Base-by-base conservation (phyloP, 2,888 invertebrate species). In the Neoitamus cyanurus region DNA sequence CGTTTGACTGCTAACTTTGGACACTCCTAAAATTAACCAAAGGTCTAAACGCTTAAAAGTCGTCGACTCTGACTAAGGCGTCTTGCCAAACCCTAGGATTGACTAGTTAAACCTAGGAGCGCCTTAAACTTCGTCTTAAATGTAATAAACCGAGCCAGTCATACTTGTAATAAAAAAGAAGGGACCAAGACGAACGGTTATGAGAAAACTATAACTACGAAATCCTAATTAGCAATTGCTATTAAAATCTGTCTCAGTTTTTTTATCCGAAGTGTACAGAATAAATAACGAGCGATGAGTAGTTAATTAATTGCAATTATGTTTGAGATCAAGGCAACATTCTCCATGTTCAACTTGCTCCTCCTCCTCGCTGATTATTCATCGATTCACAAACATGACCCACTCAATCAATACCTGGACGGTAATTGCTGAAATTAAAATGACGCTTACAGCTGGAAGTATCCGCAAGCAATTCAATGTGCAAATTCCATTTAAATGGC, bases 401-500 rank as follows among this genome's bases (percentile, higher is more conserved):
- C 58, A 58, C 58, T 58, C 58, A 58, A 58, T 58, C 58, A 58
- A 58, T 58, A 58, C 58, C 5, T 25, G 58, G 58, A 15, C 9
- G 15, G 15, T 58, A 58, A 58, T 20, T 58, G 15, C 58, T 58
- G 25, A 58, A 58, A 58, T 58, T 58, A 58, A 58, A 58, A 58
- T 58, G 20, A 58, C 58, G 58, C 58, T 58, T 58, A 58, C 58
- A 58, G 58, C 58, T 25, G 9, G 9, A 9, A 58, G 58, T 58
- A 58, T 58, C 58, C 20, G 25, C n/a, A 72, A 73, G 36, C 34
- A 73, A 73, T 73, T 73, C 73, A 20, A 20, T 34, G 73, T 73
- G 4, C 31, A 34, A 31, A 73, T 73, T 73, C 73, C 73, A 73
- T 73, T 36, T 77, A 77, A 77, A 77, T 77, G 77, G 77, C 77